phyloP scores from a whole-genome alignment of 2,888 invertebrate species.

The Petrophora chlorosata region DNA sequence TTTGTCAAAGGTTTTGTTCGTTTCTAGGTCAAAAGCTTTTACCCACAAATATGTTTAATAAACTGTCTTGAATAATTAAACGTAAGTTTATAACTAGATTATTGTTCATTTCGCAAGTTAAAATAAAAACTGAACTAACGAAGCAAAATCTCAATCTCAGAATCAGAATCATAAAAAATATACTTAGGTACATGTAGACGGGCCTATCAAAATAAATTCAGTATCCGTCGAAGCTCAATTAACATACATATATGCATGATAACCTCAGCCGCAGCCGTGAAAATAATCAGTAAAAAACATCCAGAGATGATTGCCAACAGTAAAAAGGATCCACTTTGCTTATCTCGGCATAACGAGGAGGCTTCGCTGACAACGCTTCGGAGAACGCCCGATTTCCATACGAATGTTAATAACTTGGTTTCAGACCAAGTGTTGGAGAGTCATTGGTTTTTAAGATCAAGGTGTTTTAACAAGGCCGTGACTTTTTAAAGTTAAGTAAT shows the following conservation, averaged over 20 bases:
- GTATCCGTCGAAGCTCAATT: slow-evolving; percentile 1
- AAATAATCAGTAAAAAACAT: slow-evolving; percentile 30
- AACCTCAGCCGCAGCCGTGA: slow-evolving; percentile 15
- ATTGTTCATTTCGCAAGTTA: too few relatives aligned
- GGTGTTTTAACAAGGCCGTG: not conserved
- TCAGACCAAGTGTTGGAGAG: slow-evolving; percentile 42
- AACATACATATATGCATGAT: not conserved
- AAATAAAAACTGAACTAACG: too few relatives aligned
- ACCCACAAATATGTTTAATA: too few relatives aligned
- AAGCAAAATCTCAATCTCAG: too few relatives aligned
- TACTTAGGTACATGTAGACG: too few relatives aligned
- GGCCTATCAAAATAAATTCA: too few relatives aligned
- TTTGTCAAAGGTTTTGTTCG: too few relatives aligned
- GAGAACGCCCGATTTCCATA: slow-evolving; percentile 74
- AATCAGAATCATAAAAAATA: too few relatives aligned
- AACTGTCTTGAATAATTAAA: not conserved
- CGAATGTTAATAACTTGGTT: slow-evolving; percentile 76
- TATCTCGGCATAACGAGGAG: slow-evolving; percentile 62
- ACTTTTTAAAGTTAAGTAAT: not conserved
- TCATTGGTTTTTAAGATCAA: not conserved
- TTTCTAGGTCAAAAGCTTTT: too few relatives aligned
- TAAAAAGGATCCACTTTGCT: slow-evolving; percentile 61
- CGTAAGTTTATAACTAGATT: not conserved
- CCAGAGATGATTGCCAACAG: slow-evolving; percentile 32
- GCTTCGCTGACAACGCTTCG: slow-evolving; percentile 62